phyloP scores from a whole-genome alignment of 2,113 vertebrate genomes.

The Takifugu bimaculatus region DNA sequence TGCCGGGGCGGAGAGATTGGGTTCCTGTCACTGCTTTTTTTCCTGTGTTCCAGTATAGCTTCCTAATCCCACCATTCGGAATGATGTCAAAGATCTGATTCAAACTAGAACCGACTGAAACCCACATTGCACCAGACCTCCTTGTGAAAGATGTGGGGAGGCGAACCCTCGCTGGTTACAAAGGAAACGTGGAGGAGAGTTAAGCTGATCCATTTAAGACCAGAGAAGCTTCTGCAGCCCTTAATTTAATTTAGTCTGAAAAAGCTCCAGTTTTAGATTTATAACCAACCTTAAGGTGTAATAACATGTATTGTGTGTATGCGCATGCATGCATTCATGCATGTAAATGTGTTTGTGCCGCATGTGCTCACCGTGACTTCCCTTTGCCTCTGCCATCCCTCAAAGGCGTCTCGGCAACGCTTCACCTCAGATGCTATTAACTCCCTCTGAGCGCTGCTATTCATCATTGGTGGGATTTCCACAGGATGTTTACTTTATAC shows the following conservation, averaged over 20 bases:
- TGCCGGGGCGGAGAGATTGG: too few relatives aligned
- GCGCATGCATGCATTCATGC: slow-evolving; percentile 4
- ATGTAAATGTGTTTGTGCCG: slow-evolving; percentile 1
- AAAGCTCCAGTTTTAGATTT: slow-evolving; percentile 19
- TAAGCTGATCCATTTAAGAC: slow-evolving; percentile 1
- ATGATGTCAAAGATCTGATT: too few relatives aligned
- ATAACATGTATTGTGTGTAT: neutral
- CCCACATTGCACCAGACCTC: neutral
- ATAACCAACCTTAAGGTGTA: neutral
- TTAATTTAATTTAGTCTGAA: neutral
- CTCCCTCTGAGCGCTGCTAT: slow-evolving; percentile 34
- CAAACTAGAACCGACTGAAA: neutral
- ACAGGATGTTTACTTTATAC: slow-evolving; percentile 39
- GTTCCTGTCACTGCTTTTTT: too few relatives aligned
- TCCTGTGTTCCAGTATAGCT: too few relatives aligned
- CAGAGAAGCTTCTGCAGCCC: slow-evolving; percentile 4
- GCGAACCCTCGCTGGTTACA: neutral
- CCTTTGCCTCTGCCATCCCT: slow-evolving; percentile 14
- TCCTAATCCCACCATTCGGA: too few relatives aligned
- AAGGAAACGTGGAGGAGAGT: slow-evolving; percentile 16
- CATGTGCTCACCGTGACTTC: neutral
- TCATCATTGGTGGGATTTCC: slow-evolving; percentile 53
- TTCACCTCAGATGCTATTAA: slow-evolving; percentile 46
- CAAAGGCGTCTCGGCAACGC: slow-evolving; percentile 22
- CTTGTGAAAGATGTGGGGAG: slow-evolving; percentile 28